These are phyloP conservation scores for Cavia porcellus DNA, from an alignment of 2,113 vertebrate species.

Conservation along the genomic window DNA sequence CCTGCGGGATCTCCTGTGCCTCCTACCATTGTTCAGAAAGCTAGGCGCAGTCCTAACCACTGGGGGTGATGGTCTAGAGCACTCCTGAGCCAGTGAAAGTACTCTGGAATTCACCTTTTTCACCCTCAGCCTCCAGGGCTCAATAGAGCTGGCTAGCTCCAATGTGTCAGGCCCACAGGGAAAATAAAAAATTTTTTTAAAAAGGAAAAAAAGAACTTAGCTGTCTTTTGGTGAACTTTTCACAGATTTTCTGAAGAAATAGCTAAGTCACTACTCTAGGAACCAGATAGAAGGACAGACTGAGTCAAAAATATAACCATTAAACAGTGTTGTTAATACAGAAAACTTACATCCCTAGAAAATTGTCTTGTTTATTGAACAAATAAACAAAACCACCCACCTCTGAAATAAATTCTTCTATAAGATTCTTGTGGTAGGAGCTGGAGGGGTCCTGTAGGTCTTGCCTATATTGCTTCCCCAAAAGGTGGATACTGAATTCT, in stretches of 20 bases:
- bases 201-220: background rate
- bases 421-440: conserved; percentile 86
- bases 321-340: background rate
- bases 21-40: no score
- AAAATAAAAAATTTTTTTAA: no score
- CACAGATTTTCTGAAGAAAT: conserved; percentile 61
- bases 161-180: no score
- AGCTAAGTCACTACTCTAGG: background rate
- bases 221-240: conserved; percentile 30
- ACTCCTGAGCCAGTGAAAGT: no score
- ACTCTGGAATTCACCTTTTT: no score
- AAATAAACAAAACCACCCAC: conserved; percentile 81
- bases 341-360: background rate
- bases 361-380: background rate
- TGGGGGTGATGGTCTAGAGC: no score
- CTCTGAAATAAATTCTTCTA: conserved; percentile 91
- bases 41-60: no score
- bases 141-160: no score
- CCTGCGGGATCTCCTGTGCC: no score
- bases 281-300: background rate
- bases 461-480: conserved; percentile 88
- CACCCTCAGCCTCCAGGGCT: no score
- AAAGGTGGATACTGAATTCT: conserved; percentile 92
- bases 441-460: conserved; percentile 89
- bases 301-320: background rate